Base-by-base conservation (phyloP, 2,797 vertebrate species). In the Lepilemur septentrionalis region DNA sequence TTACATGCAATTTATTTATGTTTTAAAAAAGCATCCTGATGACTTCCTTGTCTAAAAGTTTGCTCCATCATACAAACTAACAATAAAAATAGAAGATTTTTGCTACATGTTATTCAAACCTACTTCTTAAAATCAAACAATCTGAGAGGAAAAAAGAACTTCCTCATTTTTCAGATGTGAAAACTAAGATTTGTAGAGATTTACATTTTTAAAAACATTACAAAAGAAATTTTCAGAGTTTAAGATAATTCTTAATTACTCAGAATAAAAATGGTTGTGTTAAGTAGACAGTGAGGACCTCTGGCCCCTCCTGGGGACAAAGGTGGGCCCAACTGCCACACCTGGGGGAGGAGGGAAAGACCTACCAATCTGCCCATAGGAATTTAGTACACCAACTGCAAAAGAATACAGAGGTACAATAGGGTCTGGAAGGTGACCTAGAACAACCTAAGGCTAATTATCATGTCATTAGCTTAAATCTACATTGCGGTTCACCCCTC, bases 161-260 rank as follows among this genome's bases (percentile, higher is more conserved):
- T 65, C 63, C 32, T 65, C 32, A n/a, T 65, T 65, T 65, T 18
- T n/a, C 63, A n/a, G 32, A 35, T n/a, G 32, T 35, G 32, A 67
- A n/a, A 67, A n/a, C 63, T 35, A 20, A 18, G 32, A 67, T 67
- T 35, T 67, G 32, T 17, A 67, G 32, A 67, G 63, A 67, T 67
- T n/a, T 17, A 67, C 63, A 4, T 17, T 67, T 67, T 67, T 35
- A 18, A 67, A 67, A 67, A 65, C 25, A 57, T 57, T 57, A 4
- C 4, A 30, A 89, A 73, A 72, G n/a, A 72, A 86, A 76, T n/a
- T 43, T 93, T 96, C 43, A 69, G 14, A 55, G 35, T 69, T 96
- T 28, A 93, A 96, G 17, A 57, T 48, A 95, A 63, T 76, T 95
- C 82, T 96, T 95, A 69, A 70, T 86, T 79, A 25, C 97, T 41